Conservation (phyloP, 1,140 invertebrate genomes). For the Bombyx mori region DNA sequence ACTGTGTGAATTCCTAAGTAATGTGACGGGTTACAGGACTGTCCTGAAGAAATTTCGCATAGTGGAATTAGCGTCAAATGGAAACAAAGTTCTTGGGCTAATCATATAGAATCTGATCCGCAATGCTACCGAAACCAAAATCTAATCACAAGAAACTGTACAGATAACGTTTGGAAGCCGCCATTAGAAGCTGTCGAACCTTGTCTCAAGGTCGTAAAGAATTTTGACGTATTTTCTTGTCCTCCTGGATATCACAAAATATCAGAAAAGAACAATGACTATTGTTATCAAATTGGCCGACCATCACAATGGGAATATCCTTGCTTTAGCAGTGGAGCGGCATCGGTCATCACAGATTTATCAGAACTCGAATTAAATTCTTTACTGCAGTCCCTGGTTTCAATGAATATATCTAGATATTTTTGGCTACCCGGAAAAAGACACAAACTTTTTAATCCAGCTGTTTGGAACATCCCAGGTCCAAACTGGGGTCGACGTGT, state of each 20-base stretch:
- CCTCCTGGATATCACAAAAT: constrained; percentile 41
- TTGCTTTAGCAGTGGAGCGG: constrained; percentile 45
- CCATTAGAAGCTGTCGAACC: constrained; percentile 18
- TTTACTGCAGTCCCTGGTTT: constrained; percentile 30
- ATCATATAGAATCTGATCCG: constrained; percentile 34
- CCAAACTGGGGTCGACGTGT: constrained; percentile 43
- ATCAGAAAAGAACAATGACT: constrained; percentile 33
- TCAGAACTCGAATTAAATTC: constrained; percentile 26
- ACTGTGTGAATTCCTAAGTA: no score
- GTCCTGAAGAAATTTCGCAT: constrained; percentile 30
- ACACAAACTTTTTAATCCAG: constrained; percentile 33
- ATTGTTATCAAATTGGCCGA: constrained; percentile 42
- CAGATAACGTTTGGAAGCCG: constrained; percentile 30
- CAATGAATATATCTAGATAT: constrained; percentile 29
- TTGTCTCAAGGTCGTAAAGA: constrained; percentile 32
- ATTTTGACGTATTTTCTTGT: constrained; percentile 32
- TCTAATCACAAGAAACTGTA: constrained; percentile 42
- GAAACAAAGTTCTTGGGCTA: constrained; percentile 27
- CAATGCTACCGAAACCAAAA: constrained; percentile 32
- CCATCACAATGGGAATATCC: constrained; percentile 39
- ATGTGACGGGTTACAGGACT: constrained; percentile 21
- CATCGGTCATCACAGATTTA: constrained; percentile 43
- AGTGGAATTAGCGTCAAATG: constrained; percentile 38
- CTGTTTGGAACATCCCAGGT: constrained; percentile 48
- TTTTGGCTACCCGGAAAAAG: constrained; percentile 52